These are phyloP conservation scores for Rhyacophila brunnea DNA, from an alignment of 1,140 invertebrate genomes.

Conservation along the genomic window DNA sequence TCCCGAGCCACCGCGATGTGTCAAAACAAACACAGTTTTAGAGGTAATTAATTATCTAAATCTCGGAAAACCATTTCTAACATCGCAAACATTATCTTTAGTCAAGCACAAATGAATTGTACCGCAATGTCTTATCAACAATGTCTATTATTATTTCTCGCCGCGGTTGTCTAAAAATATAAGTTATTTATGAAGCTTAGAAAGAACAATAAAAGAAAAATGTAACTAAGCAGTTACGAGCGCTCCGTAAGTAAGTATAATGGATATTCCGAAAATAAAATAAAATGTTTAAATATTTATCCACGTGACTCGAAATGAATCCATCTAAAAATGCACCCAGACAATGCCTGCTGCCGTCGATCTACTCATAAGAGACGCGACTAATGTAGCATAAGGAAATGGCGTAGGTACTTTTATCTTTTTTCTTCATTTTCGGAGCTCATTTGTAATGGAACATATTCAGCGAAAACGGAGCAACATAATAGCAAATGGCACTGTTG, in stretches of 20 bases:
- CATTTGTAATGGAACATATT: too few relatives aligned
- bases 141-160: constrained; percentile 17
- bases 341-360: constrained; percentile 9
- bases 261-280: constrained; percentile 18
- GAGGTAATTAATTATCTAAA: too few relatives aligned
- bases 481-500: too few relatives aligned
- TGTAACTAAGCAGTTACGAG: constrained; percentile 2
- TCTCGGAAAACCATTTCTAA: background rate
- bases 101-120: constrained; percentile 5
- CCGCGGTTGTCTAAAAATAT: constrained; percentile 17
- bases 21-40: too few relatives aligned
- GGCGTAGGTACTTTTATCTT: constrained; percentile 5
- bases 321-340: constrained; percentile 24
- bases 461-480: too few relatives aligned
- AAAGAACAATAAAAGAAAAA: constrained; percentile 9
- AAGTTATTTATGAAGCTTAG: constrained; percentile 6
- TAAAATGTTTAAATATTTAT: constrained; percentile 28
- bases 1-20: too few relatives aligned
- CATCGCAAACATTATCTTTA: constrained; percentile 9
- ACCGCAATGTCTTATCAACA: background rate
- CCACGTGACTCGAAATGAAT: constrained; percentile 11
- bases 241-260: background rate
- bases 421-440: background rate
- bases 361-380: constrained; percentile 3
- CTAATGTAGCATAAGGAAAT: constrained; percentile 12